These are phyloP conservation scores for Dione juno DNA, from an alignment of 2,888 invertebrate genomes.

Conservation along the genomic window DNA sequence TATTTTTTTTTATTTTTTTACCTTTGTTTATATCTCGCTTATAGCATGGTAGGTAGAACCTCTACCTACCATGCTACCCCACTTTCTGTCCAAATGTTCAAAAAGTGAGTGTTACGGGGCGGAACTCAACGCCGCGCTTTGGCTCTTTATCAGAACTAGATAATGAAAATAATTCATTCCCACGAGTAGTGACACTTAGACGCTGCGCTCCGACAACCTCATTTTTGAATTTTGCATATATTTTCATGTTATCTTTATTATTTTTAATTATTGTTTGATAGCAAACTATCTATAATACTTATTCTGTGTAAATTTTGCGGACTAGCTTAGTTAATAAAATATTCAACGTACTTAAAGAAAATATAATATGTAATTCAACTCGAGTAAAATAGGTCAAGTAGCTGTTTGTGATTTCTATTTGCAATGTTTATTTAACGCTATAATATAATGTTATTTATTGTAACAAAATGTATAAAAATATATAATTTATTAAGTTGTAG, in stretches of 20 bases:
- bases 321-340: neutral
- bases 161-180: neutral
- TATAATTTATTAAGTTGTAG: too few relatives aligned
- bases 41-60: neutral
- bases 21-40: neutral
- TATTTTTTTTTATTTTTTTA: too few relatives aligned
- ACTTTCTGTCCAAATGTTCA: neutral
- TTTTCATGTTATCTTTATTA: too few relatives aligned
- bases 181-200: too few relatives aligned
- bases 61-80: too few relatives aligned
- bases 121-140: neutral
- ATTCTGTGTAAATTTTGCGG: too few relatives aligned
- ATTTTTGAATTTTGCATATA: too few relatives aligned
- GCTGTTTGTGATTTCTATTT: neutral
- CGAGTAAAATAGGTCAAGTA: slow-evolving; percentile 1
- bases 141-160: neutral
- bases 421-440: neutral
- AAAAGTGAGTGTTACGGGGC: neutral
- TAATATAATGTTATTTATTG: neutral
- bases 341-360: neutral
- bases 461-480: neutral
- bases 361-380: neutral
- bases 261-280: too few relatives aligned
- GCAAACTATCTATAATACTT: too few relatives aligned
- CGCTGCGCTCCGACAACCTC: too few relatives aligned